A percentile compares a stretch with the other conserved stretches of the same genome.
phyloP scores from a whole-genome alignment of 1,140 invertebrate genomes.

The Gonioctena quinquepunctata region DNA sequence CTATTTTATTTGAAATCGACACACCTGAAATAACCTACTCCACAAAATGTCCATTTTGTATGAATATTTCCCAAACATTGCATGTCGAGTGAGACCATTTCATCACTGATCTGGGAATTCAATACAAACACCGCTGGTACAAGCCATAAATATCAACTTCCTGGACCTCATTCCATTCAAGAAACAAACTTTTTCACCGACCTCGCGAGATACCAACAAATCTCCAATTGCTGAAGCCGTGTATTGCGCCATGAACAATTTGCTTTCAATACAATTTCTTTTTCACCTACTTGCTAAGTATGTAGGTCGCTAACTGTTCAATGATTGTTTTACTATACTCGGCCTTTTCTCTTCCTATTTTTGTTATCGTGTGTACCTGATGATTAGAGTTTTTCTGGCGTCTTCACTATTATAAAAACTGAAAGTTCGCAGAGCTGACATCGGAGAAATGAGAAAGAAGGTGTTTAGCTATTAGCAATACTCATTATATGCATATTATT shows the following conservation, averaged over 20 bases:
- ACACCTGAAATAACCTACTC: too few relatives aligned
- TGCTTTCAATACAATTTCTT: constrained; percentile 3
- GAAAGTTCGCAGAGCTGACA: background rate
- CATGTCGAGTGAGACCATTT: too few relatives aligned
- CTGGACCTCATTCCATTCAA: background rate
- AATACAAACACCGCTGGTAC: too few relatives aligned
- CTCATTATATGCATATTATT: background rate
- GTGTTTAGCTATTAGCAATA: background rate
- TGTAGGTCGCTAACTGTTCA: constrained; percentile 3
- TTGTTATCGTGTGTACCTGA: background rate
- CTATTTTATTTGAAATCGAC: too few relatives aligned
- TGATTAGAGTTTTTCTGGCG: background rate
- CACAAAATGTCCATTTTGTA: too few relatives aligned
- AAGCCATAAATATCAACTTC: background rate
- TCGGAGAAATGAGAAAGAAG: background rate
- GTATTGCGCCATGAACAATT: too few relatives aligned
- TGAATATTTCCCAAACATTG: too few relatives aligned
- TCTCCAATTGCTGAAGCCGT: background rate
- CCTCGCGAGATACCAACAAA: background rate
- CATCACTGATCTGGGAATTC: too few relatives aligned
- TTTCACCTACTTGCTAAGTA: constrained; percentile 14
- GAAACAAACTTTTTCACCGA: background rate
- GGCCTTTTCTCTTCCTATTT: background rate
- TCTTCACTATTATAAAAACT: background rate
- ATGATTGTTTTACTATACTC: background rate